Conservation (phyloP, 2,113 vertebrate genomes). For the Macroglossus sobrinus region DNA sequence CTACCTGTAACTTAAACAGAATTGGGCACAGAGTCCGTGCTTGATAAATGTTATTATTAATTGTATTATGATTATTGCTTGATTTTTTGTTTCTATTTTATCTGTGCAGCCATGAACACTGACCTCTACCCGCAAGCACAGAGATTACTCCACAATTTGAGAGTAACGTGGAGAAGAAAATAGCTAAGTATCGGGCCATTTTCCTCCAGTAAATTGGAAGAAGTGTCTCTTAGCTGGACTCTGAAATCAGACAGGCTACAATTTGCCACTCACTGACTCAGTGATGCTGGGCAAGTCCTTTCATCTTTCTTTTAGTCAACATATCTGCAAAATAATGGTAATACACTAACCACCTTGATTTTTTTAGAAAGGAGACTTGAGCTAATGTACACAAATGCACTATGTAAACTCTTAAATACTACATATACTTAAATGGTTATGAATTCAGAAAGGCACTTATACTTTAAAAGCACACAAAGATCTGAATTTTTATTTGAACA, state of each 20-base stretch:
- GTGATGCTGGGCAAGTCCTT: background rate
- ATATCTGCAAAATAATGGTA: background rate
- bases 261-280: background rate
- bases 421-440: background rate
- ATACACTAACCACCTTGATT: background rate
- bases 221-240: background rate
- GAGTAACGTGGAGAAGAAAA: fast-evolving
- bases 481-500: background rate
- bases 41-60: background rate
- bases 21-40: background rate
- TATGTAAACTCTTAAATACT: background rate
- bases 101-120: background rate
- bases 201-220: background rate
- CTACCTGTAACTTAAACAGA: background rate
- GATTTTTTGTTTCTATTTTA: slow-evolving; percentile 13
- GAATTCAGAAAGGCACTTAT: background rate
- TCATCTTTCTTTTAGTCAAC: background rate
- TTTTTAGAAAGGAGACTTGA: background rate
- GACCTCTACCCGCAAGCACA: background rate
- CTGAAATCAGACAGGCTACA: background rate
- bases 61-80: background rate
- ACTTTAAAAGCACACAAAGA: background rate
- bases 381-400: background rate
- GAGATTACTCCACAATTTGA: background rate
- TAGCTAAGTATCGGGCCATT: background rate